Base-by-base conservation (phyloP, 1,140 invertebrate genomes). In the Aradophagus sp. region DNA sequence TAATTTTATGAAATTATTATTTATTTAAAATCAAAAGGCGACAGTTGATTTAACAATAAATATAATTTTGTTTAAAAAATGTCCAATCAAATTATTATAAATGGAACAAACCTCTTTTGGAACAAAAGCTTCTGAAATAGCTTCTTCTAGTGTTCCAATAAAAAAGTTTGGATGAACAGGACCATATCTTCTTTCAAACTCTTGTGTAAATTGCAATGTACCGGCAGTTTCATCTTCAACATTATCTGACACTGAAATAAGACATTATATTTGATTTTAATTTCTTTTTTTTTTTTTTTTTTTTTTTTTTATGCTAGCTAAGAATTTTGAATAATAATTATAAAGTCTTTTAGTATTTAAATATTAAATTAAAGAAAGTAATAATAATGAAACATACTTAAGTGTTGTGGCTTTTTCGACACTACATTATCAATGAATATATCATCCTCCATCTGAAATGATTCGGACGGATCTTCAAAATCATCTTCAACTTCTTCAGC, bases 401-500 rank as follows among this genome's bases (percentile, higher is more conserved):
- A 84, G 44, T 93, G 91, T 78, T 93, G 91, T 38, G 91, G 86
- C 81, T 91, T 93, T 34, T 89, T 89, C 31, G 91, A 86, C 42
- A 81, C 77, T 23, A 91, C 87, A 68, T 92, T 89, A 73, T 94
- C 93, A 31, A 93, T 89, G 80, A 96, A 95, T 84, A 93, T 92
- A 79, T 95, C 93, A 80, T 97, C 95, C 73, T 95, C 93, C 20
- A 90, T 89, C 32, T 91, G 91, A 78, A 94, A 93, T 35, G 87
- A 88, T 77, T 95, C 93, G 7, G 89, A 89, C 7, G 91, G 89
- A 83, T 95, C 93, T 84, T 96, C 94, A 80, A 94, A 93, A 77
- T 95, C 94, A 81, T 95, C 94, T 81, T 96, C 94, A 75, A 92
- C 91, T 76, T 95, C 94, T 77, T 95, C 93, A 19, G 89, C 88